phyloP scores from a whole-genome alignment of 2,113 vertebrate species.

The Tyto alba region DNA sequence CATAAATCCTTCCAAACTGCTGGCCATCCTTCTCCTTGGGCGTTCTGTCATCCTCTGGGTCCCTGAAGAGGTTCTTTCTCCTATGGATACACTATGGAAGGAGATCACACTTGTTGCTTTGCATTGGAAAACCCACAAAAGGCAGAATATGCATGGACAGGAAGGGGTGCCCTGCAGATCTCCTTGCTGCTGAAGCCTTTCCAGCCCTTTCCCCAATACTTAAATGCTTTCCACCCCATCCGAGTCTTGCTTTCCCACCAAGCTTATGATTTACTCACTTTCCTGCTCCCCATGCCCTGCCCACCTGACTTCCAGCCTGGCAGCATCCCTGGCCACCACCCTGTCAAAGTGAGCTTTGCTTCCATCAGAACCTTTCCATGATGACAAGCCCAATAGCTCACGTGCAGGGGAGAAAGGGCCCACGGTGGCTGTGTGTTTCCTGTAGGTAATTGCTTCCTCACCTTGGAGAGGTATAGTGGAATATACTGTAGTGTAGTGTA shows the following conservation, averaged over 20 bases:
- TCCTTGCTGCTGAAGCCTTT: not conserved
- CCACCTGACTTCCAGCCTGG: not conserved
- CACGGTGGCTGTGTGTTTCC: not conserved
- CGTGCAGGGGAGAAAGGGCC: too few species aligned
- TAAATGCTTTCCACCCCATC: not conserved
- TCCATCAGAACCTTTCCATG: not conserved
- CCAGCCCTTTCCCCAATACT: not conserved
- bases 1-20: not conserved
- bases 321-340: not conserved
- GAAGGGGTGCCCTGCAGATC: not conserved
- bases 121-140: not conserved
- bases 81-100: not conserved
- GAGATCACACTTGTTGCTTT: not conserved
- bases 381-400: not conserved
- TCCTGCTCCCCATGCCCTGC: accelerated
- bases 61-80: not conserved
- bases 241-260: not conserved
- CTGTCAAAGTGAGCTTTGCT: not conserved
- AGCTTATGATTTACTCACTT: not conserved
- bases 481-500: not conserved
- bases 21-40: not conserved
- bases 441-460: not conserved
- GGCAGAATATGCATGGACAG: not conserved
- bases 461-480: not conserved
- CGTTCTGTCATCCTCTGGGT: not conserved